These are phyloP conservation scores for Thalassoma bifasciatum DNA, from an alignment of 2,113 vertebrate species.

Conservation along the genomic window DNA sequence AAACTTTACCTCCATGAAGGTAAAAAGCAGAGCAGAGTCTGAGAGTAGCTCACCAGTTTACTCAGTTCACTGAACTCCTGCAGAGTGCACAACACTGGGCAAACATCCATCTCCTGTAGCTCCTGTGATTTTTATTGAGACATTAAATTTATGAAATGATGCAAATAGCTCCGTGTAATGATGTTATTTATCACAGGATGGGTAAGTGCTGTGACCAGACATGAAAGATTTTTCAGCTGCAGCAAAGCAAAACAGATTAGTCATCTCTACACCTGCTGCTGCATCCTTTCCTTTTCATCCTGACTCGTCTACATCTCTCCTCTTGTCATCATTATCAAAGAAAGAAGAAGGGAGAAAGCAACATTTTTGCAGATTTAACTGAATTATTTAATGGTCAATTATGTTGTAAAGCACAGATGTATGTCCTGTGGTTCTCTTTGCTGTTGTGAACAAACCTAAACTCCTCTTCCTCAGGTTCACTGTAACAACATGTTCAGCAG, in stretches of 20 bases:
- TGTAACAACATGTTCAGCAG: conserved; percentile 96
- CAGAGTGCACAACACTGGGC: neutral
- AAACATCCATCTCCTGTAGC: neutral
- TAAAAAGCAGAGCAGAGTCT: conserved; percentile 50
- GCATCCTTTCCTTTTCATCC: neutral
- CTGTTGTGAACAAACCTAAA: neutral
- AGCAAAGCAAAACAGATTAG: conserved; percentile 20
- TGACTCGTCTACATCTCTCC: neutral
- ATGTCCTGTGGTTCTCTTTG: neutral
- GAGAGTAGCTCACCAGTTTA: neutral
- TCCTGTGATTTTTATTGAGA: conserved; percentile 17
- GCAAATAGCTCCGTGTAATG: conserved; percentile 26
- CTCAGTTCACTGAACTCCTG: neutral
- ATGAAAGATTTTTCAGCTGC: conserved; percentile 12
- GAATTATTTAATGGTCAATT: neutral
- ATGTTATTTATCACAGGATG: conserved; percentile 9
- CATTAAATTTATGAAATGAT: conserved; percentile 2
- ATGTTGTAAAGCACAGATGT: neutral
- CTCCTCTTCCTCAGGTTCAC: conserved; percentile 86
- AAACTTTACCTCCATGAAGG: conserved; percentile 98
- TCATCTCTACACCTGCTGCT: conserved; percentile 12
- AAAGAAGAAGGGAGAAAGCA: neutral
- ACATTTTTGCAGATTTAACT: too few species aligned
- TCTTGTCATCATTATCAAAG: neutral
- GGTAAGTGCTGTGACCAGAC: conserved; percentile 4